Evolutionary conservation across 2,797 vertebrate species (phyloP).

Genomic region (Pseudomugil gertrudae): DNA sequence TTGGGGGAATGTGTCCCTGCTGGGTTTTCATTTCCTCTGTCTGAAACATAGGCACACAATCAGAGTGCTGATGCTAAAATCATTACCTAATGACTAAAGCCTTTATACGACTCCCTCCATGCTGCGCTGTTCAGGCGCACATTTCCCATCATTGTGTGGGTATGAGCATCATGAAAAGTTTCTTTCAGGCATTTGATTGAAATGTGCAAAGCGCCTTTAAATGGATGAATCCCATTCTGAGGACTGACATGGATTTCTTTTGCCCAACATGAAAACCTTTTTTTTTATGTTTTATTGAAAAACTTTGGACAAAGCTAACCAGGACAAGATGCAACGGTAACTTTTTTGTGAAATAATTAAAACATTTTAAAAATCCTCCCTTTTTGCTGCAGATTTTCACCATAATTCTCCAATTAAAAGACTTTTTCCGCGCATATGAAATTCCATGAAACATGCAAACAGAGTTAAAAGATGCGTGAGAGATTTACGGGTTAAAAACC

Average conservation of each 20-base stretch:
- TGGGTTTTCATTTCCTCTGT: slow-evolving; percentile 75
- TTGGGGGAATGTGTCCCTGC: slow-evolving; percentile 72
- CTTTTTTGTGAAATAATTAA: slow-evolving; percentile 1
- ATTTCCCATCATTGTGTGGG: slow-evolving; percentile 35
- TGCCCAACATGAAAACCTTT: not conserved
- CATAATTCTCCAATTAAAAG: not conserved
- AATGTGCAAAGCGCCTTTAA: slow-evolving; percentile 26
- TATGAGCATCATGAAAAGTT: slow-evolving; percentile 40
- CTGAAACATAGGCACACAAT: slow-evolving; percentile 73
- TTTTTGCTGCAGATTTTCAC: not conserved
- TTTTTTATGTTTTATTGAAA: not conserved
- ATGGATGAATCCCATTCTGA: slow-evolving; percentile 21
- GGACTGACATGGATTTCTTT: slow-evolving; percentile 18
- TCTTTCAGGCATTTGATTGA: slow-evolving; percentile 38
- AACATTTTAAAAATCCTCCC: not conserved
- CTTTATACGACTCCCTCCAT: slow-evolving; percentile 66
- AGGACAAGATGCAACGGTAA: not conserved
- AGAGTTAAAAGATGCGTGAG: no score
- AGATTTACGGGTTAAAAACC: not conserved
- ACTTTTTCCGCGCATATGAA: not conserved
- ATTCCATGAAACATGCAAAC: not conserved
- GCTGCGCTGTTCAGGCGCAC: slow-evolving; percentile 55
- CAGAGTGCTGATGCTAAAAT: slow-evolving; percentile 74
- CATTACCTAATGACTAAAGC: slow-evolving; percentile 77
- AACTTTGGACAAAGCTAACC: not conserved